Conservation (phyloP, 2,888 invertebrate species). For the Lochmaea capreae region DNA sequence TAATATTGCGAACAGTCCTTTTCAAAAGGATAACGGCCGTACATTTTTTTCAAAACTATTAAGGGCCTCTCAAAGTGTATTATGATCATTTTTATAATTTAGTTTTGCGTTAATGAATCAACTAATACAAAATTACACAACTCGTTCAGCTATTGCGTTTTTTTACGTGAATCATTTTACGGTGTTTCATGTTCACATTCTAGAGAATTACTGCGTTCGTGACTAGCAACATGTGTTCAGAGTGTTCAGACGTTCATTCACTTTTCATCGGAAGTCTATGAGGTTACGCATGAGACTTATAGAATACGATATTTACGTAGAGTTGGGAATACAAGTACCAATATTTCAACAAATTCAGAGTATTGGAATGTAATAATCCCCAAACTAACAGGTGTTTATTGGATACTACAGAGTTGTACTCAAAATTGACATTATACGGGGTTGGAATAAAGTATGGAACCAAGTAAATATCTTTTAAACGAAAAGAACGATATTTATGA, state of each 20-base stretch:
- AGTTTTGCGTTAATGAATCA: background rate
- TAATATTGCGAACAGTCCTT: background rate
- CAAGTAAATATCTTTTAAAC: too few species aligned
- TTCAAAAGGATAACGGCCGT: background rate
- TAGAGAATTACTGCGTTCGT: constrained; percentile 6
- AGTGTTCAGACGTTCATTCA: constrained; percentile 27
- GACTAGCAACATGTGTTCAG: background rate
- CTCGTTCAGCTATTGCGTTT: background rate
- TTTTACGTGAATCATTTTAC: background rate
- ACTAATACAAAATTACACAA: background rate
- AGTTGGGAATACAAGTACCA: background rate
- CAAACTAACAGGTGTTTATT: too few species aligned
- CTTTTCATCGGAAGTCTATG: constrained; percentile 1
- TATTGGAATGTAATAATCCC: too few species aligned
- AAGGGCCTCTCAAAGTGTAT: background rate
- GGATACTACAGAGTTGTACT: too few species aligned
- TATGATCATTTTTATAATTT: background rate
- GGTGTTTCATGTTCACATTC: background rate
- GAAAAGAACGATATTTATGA: too few species aligned
- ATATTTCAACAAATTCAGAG: too few species aligned
- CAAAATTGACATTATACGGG: too few species aligned
- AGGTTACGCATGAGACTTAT: constrained; percentile 17
- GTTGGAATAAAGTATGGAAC: too few species aligned
- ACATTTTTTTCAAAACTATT: background rate
- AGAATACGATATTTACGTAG: too few species aligned